Base-by-base conservation (phyloP, 2,888 invertebrate genomes). In the Pammene aurita region DNA sequence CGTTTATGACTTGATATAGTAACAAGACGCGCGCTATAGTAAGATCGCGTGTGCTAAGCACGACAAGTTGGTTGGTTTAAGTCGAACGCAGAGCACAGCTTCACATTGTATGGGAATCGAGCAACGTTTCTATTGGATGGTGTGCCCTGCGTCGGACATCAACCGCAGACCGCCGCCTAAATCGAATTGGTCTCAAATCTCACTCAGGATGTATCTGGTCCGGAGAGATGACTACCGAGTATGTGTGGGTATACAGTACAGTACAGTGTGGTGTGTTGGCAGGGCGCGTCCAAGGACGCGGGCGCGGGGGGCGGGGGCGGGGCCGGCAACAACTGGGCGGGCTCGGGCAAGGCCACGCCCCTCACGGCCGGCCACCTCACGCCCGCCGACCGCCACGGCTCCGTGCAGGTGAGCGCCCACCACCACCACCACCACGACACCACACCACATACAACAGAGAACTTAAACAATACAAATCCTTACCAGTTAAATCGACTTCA, bases 351-450 rank as follows among this genome's bases (percentile, higher is more conserved):
- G 90, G 96, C 96, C 81, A 96, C 96, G 82, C 97, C 97, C 83
- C 95, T 96, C 86, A 95, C 95, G 81, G 94, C 96, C 80, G 97
- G 92, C 1, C 96, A 97, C 89, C 94, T 97, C 86, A 97, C 97
- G 80, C 97, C 98, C 80, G 98, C 98, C 79, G 98, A 98, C 93
- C 95, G 98, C 93, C 98, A 98, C 90, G 98, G 98, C 90, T 98
- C 98, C 85, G 98, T 98, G 81, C 98, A 98, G 96, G 97, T 97
- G 93, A 73, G 71, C 26, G 26, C 44, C 9, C 13, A 41, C 56
- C 0, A 26, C 26, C 26, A 26, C 26, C 0, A 44, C 26, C 7
- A 14, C 13, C 48, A 48, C 48, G 5, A 7, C n/a, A 7, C 16
- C 7, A n/a, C 54, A 35, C 52, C 26, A 16, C 9, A 48, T 5